These are phyloP conservation scores for Eristalis intricaria DNA, from an alignment of 2,888 invertebrate genomes.

Conservation along the genomic window DNA sequence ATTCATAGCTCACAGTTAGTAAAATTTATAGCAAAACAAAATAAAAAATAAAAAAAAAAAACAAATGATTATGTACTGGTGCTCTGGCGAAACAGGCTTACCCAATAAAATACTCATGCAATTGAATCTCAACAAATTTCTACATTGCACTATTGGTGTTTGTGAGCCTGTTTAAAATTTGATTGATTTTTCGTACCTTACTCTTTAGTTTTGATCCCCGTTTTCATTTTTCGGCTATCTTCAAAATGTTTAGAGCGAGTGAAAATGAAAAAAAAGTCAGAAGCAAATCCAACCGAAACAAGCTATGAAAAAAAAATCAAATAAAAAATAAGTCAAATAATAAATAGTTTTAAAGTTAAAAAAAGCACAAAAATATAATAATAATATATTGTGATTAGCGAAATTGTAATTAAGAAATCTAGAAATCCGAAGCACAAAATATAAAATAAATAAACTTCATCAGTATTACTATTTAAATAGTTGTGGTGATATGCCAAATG, in stretches of 20 bases:
- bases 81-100: constrained; percentile 36
- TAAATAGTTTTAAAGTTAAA: neutral
- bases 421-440: neutral
- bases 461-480: constrained; percentile 43
- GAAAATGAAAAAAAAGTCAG: neutral
- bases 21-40: constrained; percentile 15
- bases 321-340: too few species aligned
- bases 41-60: neutral
- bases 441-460: constrained; percentile 10
- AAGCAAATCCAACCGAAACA: neutral
- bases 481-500: constrained; percentile 34
- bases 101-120: neutral
- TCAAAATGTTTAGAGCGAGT: neutral
- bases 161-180: constrained; percentile 8
- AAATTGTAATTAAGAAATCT: constrained; percentile 28
- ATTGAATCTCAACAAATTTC: constrained; percentile 24
- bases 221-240: too few species aligned
- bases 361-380: neutral
- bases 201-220: neutral
- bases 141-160: constrained; percentile 5
- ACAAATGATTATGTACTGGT: constrained; percentile 13
- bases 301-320: neutral
- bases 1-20: constrained; percentile 22
- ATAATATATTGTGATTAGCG: constrained; percentile 31
- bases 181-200: neutral